Base-by-base conservation (phyloP, 2,797 vertebrate species). In the Thunnus albacares region DNA sequence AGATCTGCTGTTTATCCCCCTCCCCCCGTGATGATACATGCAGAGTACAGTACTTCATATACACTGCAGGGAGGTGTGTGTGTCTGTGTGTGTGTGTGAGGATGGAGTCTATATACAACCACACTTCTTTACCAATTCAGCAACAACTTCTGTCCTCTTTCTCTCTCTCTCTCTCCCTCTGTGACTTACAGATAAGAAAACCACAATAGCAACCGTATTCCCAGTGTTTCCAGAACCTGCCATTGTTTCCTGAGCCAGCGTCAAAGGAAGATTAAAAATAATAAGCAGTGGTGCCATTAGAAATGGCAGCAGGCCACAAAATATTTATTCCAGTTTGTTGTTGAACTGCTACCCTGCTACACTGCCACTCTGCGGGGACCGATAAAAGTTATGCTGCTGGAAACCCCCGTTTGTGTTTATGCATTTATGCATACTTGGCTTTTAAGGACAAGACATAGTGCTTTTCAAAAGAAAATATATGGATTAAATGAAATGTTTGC, bases 201-300 rank as follows among this genome's bases (percentile, higher is more conserved):
- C n/a, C 60, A 75, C 83, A 70, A 59, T 66, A 81, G 91, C 80
- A 74, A 38, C 76, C 7, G 17, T 77, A 71, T 82, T 83, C 80
- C 80, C 79, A 30, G 65, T 49, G 80, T 86, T 88, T 79, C 84
- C 81, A 85, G 71, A 89, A 81, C 62, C 75, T 2, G 60, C 69
- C 55, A 92, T 93, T 93, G 90, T 94, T 92, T 92, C 81, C 82
- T 33, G 67, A 87, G 86, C 84, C 65, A 62, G 64, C 85, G 86
- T 80, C 82, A 73, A 87, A 66, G 72, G 70, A 84, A 92, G 93
- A 94, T 92, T 91, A 91, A 90, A 91, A 87, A 90, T 85, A 93
- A 91, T 88, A 92, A 89, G 80, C 84, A 43, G 71, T 61, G 71
- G 67, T 84, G 86, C 80, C 81, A 83, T 90, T 89, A 83, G 78